These are phyloP conservation scores for Aleiodes testaceus DNA, from an alignment of 2,888 invertebrate species.

Conservation along the genomic window DNA sequence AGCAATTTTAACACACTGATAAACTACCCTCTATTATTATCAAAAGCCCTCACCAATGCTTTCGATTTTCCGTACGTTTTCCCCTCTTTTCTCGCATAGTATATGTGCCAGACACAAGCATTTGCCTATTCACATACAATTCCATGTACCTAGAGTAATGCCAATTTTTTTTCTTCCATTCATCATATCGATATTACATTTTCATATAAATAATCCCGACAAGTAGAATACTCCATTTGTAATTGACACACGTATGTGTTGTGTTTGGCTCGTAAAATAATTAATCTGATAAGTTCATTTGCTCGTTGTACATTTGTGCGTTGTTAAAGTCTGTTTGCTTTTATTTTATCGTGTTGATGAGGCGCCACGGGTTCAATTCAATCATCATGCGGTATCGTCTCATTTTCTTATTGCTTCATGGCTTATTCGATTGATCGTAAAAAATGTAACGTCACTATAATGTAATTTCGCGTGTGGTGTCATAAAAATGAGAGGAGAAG, in stretches of 20 bases:
- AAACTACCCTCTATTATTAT: constrained; percentile 67
- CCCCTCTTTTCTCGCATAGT: neutral
- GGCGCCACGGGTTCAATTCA: constrained; percentile 53
- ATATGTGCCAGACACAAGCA: constrained; percentile 13
- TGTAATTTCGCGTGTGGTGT: constrained; percentile 34
- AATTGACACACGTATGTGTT: constrained; percentile 2
- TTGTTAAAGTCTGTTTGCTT: constrained; percentile 47
- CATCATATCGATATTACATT: constrained; percentile 21
- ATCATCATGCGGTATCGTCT: constrained; percentile 55
- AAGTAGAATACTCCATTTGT: constrained; percentile 1
- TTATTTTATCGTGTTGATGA: constrained; percentile 48
- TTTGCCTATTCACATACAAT: constrained; percentile 23
- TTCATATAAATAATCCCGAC: constrained; percentile 12
- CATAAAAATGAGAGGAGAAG: constrained; percentile 12
- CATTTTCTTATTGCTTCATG: constrained; percentile 42
- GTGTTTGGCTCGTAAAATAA: constrained; percentile 59
- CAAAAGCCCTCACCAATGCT: constrained; percentile 26
- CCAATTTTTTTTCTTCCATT: constrained; percentile 2
- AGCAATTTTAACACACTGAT: constrained; percentile 56
- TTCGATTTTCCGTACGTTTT: constrained; percentile 13
- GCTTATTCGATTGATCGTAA: constrained; percentile 41
- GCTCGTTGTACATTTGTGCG: constrained; percentile 13
- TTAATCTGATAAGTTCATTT: constrained; percentile 58
- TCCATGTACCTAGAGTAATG: neutral
- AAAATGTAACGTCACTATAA: constrained; percentile 42